These are phyloP conservation scores for Sparus aurata DNA, from an alignment of 2,797 vertebrate species.

Conservation along the genomic window DNA sequence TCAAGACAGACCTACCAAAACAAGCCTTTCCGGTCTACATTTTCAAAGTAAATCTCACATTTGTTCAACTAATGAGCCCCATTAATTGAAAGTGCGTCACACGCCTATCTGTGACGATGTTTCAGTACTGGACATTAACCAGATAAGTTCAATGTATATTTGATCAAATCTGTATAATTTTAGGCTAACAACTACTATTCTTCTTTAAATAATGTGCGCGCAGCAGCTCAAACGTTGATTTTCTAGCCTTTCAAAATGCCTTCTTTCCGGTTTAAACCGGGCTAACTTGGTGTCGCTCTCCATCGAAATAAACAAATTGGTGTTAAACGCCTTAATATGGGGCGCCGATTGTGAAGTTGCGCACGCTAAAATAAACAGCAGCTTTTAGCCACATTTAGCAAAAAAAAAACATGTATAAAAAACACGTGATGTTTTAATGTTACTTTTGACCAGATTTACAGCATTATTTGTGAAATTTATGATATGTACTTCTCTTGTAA, in stretches of 20 bases:
- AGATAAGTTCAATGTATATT: fast-evolving
- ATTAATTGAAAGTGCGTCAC: slow-evolving; percentile 3
- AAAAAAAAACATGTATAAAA: too few species aligned
- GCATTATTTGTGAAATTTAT: too few species aligned
- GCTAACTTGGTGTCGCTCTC: neutral
- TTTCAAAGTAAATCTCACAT: slow-evolving; percentile 54
- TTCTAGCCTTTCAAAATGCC: neutral
- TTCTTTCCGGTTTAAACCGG: neutral
- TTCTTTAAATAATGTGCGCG: fast-evolving
- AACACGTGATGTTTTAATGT: too few species aligned
- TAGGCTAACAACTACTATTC: too few species aligned
- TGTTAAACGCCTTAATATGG: too few species aligned
- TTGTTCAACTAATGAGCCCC: fast-evolving
- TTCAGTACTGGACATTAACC: fast-evolving
- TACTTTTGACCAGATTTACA: too few species aligned
- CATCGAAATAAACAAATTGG: too few species aligned
- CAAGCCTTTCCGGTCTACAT: neutral
- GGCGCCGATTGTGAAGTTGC: too few species aligned
- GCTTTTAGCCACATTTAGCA: too few species aligned
- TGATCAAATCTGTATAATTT: neutral
- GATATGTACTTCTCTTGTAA: too few species aligned
- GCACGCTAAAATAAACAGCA: too few species aligned
- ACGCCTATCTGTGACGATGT: fast-evolving
- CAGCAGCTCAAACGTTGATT: neutral
- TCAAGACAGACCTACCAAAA: fast-evolving